A percentile compares a stretch with the other conserved stretches of the same genome.
These are phyloP conservation scores for Drosophila affinis DNA, from an alignment of 2,888 invertebrate species.

Conservation along the genomic window DNA sequence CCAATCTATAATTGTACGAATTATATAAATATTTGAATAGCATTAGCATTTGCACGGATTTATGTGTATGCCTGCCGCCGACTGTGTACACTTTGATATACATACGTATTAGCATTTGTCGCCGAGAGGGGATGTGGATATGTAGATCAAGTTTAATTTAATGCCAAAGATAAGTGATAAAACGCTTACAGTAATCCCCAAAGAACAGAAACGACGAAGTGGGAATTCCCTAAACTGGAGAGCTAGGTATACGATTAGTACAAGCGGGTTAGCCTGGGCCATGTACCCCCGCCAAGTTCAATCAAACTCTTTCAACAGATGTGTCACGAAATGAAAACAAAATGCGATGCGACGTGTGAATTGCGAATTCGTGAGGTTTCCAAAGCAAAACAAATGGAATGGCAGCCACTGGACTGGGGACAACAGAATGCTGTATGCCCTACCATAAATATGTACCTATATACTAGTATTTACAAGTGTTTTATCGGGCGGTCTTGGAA, in stretches of 20 bases:
- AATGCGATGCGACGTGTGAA: constrained; percentile 44
- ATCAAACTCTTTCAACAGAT: constrained; percentile 6
- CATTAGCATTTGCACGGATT: constrained; percentile 38
- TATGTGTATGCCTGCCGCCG: constrained; percentile 10
- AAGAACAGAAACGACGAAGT: neutral
- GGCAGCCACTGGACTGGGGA: neutral
- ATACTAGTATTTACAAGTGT: neutral
- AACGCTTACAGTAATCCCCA: neutral
- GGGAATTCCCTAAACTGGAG: constrained; percentile 1
- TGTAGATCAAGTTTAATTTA: constrained; percentile 63
- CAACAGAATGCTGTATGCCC: neutral
- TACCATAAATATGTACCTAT: neutral
- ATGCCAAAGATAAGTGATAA: constrained; percentile 51
- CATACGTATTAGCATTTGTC: constrained; percentile 9
- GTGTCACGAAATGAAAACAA: constrained; percentile 28
- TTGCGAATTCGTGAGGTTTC: constrained; percentile 56
- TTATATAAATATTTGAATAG: constrained; percentile 66
- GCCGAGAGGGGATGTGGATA: constrained; percentile 33
- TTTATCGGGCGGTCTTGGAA: neutral
- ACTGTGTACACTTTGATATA: constrained; percentile 18
- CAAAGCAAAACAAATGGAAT: constrained; percentile 14
- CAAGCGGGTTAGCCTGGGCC: neutral
- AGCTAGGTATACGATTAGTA: neutral
- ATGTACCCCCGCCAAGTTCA: constrained; percentile 9
- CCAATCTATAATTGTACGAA: constrained; percentile 62